Conservation (phyloP, 2,113 vertebrate species). For the Bolborhynchus lineola region DNA sequence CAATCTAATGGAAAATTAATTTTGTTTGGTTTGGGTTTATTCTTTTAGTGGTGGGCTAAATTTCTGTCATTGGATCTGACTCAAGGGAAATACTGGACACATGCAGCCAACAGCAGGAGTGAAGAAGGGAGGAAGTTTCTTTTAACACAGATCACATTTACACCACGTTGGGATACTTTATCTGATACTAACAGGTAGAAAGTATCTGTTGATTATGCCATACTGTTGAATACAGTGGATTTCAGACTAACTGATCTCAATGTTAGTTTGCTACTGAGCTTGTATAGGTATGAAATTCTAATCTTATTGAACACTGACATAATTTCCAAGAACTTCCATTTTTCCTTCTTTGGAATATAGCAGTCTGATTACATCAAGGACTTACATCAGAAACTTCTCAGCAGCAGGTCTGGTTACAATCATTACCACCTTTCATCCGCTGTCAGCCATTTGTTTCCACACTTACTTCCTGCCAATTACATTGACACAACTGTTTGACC, state of each 20-base stretch:
- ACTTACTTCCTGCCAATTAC: neutral
- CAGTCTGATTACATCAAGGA: neutral
- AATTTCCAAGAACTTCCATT: neutral
- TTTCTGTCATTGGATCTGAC: conserved; percentile 9
- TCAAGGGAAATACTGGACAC: conserved; percentile 13
- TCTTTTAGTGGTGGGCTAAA: neutral
- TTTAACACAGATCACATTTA: neutral
- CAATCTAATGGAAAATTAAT: conserved; percentile 12
- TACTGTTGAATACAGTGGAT: neutral
- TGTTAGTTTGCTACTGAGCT: neutral
- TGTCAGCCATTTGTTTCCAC: neutral
- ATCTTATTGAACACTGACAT: neutral
- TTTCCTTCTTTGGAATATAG: neutral
- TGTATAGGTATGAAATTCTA: neutral
- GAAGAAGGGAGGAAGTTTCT: neutral
- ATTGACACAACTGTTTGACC: neutral
- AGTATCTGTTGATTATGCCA: neutral
- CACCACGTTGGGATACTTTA: neutral
- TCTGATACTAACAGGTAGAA: neutral
- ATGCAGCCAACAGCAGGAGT: neutral
- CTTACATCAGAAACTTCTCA: neutral
- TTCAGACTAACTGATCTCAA: neutral
- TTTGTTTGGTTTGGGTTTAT: conserved; percentile 33
- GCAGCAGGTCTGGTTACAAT: neutral
- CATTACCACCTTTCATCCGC: neutral